Base-by-base conservation (phyloP, 2,888 invertebrate species). In the Eupithecia insigniata region DNA sequence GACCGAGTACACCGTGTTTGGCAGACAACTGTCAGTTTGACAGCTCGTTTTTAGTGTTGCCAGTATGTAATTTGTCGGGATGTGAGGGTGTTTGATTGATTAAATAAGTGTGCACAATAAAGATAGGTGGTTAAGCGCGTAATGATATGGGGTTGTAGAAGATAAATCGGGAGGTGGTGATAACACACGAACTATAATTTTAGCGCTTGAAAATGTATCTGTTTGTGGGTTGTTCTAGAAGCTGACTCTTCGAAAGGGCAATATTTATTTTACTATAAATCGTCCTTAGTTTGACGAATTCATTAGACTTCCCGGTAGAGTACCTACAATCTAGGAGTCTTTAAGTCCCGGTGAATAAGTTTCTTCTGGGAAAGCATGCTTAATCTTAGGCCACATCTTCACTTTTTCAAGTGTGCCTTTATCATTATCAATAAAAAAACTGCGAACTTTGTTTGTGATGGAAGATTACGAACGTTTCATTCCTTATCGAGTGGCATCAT, bases 21-120 rank as follows among this genome's bases (percentile, higher is more conserved):
- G 1, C 30, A 60, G 28, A 60, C 60, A 32, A 64, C 87, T 87
- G 90, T 90, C 89, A 90, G 82, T 88, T 85, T 88, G 90, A 90
- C 88, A 90, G 85, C 85, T 84, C 87, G 83, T 89, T 90, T 90
- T 91, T 90, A 90, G 87, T 89, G 87, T 87, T 89, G 83, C 90
- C 85, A 85, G 84, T 85, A 90, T 92, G 91, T 92, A 92, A 93
- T 93, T 93, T 93, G 92, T 89, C 87, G 87, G 89, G 89, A 91
- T 90, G 90, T 87, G 87, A 83, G 90, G 91, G 88, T 89, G 89
- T 85, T 86, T 92, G 92, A 93, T 93, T 93, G 93, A 93, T 93
- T 92, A 90, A 92, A 90, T 89, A 90, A 90, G 93, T 89, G 92
- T 92, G 93, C 89, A 83, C 84, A 80, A 80, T 83, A 80, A 84